Evolutionary conservation across 1,140 invertebrate species (phyloP).

Genomic region (Samia ricini): DNA sequence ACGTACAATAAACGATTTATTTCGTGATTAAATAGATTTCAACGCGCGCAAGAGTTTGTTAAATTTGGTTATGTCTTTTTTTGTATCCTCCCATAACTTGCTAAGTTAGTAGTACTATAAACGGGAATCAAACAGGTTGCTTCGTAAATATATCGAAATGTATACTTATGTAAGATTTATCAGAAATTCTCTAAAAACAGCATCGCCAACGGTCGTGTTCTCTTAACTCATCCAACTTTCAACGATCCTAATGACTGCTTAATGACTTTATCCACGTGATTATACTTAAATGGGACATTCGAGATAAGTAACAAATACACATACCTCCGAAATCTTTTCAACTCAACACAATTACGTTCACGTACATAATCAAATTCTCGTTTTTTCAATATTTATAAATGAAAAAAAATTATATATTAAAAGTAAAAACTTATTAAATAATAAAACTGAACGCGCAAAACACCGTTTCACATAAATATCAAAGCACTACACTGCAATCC

Average conservation of each 20-base stretch:
- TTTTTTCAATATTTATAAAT: conserved; percentile 2
- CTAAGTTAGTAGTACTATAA: neutral
- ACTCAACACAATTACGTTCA: conserved; percentile 5
- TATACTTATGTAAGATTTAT: neutral
- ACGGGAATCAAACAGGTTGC: neutral
- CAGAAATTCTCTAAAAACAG: neutral
- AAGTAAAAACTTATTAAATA: neutral
- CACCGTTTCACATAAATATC: neutral
- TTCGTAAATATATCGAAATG: too few relatives aligned
- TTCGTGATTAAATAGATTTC: neutral
- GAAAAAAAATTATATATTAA: neutral
- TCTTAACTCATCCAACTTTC: neutral
- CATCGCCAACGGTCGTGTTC: neutral
- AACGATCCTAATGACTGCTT: neutral
- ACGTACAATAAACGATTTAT: too few relatives aligned
- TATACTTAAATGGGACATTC: neutral
- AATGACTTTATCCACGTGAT: neutral
- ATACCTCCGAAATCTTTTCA: conserved; percentile 61
- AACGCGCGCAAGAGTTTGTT: neutral
- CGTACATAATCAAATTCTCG: conserved; percentile 13
- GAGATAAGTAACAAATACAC: conserved; percentile 16
- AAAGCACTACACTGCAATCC: conserved; percentile 70
- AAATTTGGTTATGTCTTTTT: neutral
- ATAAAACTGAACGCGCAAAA: neutral
- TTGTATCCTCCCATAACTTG: neutral